A percentile compares a stretch with the other conserved stretches of the same genome.
Conservation (phyloP, 1,140 invertebrate genomes). For the Sarcophaga peregrina region DNA sequence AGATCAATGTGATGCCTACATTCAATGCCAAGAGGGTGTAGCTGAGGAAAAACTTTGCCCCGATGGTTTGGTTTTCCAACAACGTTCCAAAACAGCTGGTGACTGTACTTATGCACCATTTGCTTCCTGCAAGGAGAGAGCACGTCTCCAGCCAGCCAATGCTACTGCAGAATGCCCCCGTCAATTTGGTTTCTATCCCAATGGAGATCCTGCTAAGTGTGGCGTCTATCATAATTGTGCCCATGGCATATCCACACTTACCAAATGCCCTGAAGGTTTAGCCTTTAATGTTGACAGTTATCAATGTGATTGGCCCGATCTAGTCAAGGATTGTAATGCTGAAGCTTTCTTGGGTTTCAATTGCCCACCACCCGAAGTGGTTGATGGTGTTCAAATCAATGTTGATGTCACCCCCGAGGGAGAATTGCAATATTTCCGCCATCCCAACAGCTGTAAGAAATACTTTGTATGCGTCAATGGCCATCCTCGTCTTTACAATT, state of each 20-base stretch:
- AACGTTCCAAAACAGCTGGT: slow-evolving; percentile 75
- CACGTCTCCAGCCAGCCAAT: slow-evolving; percentile 70
- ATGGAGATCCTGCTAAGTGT: slow-evolving; percentile 78
- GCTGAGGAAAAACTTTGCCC: slow-evolving; percentile 81
- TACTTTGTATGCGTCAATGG: slow-evolving; percentile 85
- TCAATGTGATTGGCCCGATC: slow-evolving; percentile 89
- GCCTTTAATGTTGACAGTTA: slow-evolving; percentile 83
- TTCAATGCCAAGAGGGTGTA: slow-evolving; percentile 75
- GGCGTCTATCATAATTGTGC: slow-evolving; percentile 87
- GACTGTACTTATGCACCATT: slow-evolving; percentile 86
- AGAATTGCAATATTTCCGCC: slow-evolving; percentile 71
- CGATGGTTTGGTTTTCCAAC: slow-evolving; percentile 86
- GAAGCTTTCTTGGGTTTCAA: slow-evolving; percentile 79
- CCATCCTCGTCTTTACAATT: slow-evolving; percentile 70
- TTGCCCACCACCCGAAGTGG: slow-evolving; percentile 69
- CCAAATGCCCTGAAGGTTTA: slow-evolving; percentile 83
- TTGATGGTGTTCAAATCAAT: slow-evolving; percentile 58
- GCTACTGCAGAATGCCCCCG: slow-evolving; percentile 84
- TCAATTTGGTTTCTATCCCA: slow-evolving; percentile 84
- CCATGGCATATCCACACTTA: slow-evolving; percentile 70
- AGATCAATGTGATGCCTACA: slow-evolving; percentile 79
- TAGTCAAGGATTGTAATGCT: slow-evolving; percentile 79
- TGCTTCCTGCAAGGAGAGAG: slow-evolving; percentile 79
- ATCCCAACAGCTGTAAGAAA: slow-evolving; percentile 77
- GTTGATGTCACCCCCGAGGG: slow-evolving; percentile 68